phyloP scores from a whole-genome alignment of 2,888 invertebrate species.

The Rhimphoctona megacephalus region DNA sequence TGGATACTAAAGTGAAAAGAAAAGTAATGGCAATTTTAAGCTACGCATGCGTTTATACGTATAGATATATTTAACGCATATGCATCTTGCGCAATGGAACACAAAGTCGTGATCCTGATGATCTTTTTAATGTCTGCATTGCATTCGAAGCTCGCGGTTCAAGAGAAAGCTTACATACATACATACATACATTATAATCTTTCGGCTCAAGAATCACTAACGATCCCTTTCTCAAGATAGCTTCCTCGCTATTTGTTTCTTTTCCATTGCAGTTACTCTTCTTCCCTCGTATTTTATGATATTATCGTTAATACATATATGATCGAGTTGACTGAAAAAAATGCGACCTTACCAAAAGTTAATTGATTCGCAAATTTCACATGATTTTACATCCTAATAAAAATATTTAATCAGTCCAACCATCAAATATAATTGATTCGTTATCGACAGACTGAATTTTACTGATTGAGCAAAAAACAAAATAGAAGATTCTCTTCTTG shows the following conservation, averaged over 20 bases:
- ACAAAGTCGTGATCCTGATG: conserved; percentile 57
- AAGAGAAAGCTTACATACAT: conserved; percentile 59
- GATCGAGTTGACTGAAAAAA: neutral
- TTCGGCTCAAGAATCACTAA: conserved; percentile 40
- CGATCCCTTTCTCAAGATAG: conserved; percentile 45
- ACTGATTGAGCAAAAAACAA: neutral
- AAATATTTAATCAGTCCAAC: neutral
- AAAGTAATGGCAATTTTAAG: conserved; percentile 15
- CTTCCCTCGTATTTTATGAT: neutral
- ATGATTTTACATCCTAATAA: neutral
- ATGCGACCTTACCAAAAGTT: neutral
- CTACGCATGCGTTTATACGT: neutral
- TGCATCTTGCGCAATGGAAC: conserved; percentile 52
- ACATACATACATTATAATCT: conserved; percentile 18
- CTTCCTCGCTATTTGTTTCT: neutral
- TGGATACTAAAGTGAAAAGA: conserved; percentile 33
- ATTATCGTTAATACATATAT: neutral
- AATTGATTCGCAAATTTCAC: neutral
- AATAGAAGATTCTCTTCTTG: neutral
- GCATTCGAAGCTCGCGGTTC: conserved; percentile 61
- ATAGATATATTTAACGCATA: neutral
- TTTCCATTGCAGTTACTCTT: neutral
- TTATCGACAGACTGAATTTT: neutral
- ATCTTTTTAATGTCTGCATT: conserved; percentile 49
- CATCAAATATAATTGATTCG: neutral